Percentiles rank a stretch among this genome's conserved stretches.
These are phyloP conservation scores for Cichladusa arquata DNA, from an alignment of 2,113 vertebrate species.

Conservation along the genomic window DNA sequence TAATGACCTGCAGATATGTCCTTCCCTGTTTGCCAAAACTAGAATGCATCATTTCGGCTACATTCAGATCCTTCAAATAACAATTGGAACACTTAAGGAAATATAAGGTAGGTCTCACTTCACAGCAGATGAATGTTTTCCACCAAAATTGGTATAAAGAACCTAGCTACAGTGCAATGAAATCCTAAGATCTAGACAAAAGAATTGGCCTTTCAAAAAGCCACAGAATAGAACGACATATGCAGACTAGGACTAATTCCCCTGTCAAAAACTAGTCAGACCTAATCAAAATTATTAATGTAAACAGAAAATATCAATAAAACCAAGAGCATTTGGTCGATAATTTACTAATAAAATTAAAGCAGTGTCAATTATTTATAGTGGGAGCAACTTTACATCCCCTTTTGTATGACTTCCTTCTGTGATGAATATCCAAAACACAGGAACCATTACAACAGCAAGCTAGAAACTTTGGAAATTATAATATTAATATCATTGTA, in stretches of 20 bases:
- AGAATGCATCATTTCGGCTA: neutral
- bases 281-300: neutral
- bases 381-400: neutral
- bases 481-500: accelerated
- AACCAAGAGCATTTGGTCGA: neutral
- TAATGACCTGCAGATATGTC: accelerated
- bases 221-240: neutral
- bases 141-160: neutral
- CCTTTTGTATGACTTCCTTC: neutral
- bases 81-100: neutral
- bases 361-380: neutral
- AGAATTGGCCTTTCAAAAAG: neutral
- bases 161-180: neutral
- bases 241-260: neutral
- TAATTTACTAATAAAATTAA: neutral
- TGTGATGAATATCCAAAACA: neutral
- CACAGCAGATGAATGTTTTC: neutral
- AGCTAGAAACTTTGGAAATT: neutral
- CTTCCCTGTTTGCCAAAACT: neutral
- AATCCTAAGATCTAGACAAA: neutral
- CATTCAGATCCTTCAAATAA: neutral
- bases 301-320: neutral
- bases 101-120: neutral
- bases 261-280: neutral
- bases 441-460: neutral